Evolutionary conservation across 2,113 vertebrate genomes (phyloP), one percentile per base, ranked within the genome.

Genomic region (Reinhardtius hippoglossoides): DNA sequence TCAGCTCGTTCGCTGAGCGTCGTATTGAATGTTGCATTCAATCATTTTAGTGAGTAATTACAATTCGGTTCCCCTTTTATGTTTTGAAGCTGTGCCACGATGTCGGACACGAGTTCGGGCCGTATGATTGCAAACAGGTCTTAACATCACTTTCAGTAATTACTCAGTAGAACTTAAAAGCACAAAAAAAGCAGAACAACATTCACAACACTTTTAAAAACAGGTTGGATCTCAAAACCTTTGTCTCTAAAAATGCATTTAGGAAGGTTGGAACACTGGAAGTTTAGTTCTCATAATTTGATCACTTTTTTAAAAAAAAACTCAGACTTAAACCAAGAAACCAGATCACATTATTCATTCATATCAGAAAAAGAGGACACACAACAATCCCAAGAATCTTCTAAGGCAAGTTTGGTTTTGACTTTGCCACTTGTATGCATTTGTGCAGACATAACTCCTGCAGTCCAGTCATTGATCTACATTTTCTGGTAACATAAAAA

Each of bases 41-140:
- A 50, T 15, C 15, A 50, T 16, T 15, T 16, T 50, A 7, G 6
- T 20, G 15, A 20, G 18, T 50, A 18, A 50, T 56, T 23, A 21
- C 1, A 14, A 50, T 13, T 52, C 64, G 37, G 13, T 35, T 24
- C 23, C 23, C 46, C 2, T 44, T 9, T 24, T 14, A 37, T 63
- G 1, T 8, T 23, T 24, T 9, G 9, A 46, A 1, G 5, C 44
- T 46, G 46, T 23, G 24, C 4, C 13, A 46, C 3, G 9, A 3
- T 42, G 40, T 13, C 10, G 12, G 10, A 12, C 46, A 1, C 16
- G 18, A 57, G 14, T 42, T 48, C 23, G 58, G n/a, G 60, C 55
- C 18, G 26, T 52, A 57, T 71, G 60, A 78, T 62, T 71, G 71
- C 61, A 79, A 61, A 52, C 71, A 52, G 69, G 42, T 73, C 58